Percentiles rank a stretch among this genome's conserved stretches.
These are phyloP conservation scores for Cydia strobilella DNA, from an alignment of 1,140 invertebrate species.

Conservation along the genomic window DNA sequence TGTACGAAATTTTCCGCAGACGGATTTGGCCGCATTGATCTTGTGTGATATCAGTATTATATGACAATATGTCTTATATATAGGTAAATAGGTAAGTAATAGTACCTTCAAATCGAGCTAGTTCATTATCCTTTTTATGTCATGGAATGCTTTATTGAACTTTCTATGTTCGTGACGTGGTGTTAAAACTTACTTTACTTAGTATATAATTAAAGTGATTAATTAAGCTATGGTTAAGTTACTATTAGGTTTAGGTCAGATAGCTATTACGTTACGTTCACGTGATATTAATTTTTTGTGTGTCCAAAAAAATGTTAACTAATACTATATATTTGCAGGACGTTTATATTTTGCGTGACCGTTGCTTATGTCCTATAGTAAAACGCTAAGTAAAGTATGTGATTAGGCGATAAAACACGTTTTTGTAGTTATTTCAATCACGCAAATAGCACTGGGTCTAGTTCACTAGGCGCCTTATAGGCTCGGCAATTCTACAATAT, in stretches of 20 bases:
- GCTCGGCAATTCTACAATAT: background rate
- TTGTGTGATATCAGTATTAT: too few species aligned
- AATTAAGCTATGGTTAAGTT: background rate
- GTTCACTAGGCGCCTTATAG: slow-evolving; percentile 12
- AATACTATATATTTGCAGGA: background rate
- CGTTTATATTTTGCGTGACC: slow-evolving; percentile 1
- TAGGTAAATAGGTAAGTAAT: too few species aligned
- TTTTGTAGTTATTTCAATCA: background rate
- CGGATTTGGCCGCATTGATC: too few species aligned
- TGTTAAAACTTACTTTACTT: background rate
- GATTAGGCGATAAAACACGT: slow-evolving; percentile 14
- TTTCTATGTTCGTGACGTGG: background rate
- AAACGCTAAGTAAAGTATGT: background rate
- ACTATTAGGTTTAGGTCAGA: background rate
- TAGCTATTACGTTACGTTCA: slow-evolving; percentile 1
- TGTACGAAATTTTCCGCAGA: too few species aligned
- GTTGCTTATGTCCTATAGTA: background rate
- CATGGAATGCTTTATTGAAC: too few species aligned
- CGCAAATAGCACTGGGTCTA: slow-evolving; percentile 2
- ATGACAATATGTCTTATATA: too few species aligned
- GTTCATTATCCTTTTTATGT: too few species aligned
- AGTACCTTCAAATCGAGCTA: background rate
- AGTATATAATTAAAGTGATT: slow-evolving; percentile 4
- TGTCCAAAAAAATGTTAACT: background rate
- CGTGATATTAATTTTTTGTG: background rate